Conservation (phyloP, 2,797 vertebrate species). For the Discoglossus pictus region DNA sequence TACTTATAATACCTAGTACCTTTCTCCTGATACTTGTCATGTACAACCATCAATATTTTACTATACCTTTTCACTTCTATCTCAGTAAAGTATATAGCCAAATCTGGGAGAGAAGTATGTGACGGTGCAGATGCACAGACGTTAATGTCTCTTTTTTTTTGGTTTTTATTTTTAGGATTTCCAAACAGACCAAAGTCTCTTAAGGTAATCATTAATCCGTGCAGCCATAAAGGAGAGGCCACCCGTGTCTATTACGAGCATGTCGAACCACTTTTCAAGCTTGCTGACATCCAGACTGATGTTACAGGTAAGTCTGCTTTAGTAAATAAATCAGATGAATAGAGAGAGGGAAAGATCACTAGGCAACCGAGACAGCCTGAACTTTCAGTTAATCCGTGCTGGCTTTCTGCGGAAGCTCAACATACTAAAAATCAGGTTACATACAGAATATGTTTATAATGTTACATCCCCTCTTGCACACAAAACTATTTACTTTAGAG, state of each 20-base stretch:
- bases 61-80: no score
- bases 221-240: slow-evolving; percentile 89
- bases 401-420: slow-evolving; percentile 40
- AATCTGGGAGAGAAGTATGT: no score
- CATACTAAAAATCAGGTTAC: slow-evolving; percentile 51
- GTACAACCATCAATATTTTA: no score
- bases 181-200: slow-evolving; percentile 79
- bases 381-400: slow-evolving; percentile 46
- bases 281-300: slow-evolving; percentile 85
- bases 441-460: slow-evolving; percentile 31
- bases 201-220: slow-evolving; percentile 91
- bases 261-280: slow-evolving; percentile 90
- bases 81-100: neutral
- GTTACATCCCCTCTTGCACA: slow-evolving; percentile 1
- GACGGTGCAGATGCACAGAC: neutral
- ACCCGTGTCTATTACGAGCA: slow-evolving; percentile 81
- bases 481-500: slow-evolving; percentile 5
- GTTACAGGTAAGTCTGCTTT: slow-evolving; percentile 75
- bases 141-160: slow-evolving; percentile 23
- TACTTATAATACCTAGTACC: no score
- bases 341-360: slow-evolving; percentile 32
- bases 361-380: slow-evolving; percentile 32
- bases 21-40: no score
- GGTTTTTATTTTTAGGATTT: slow-evolving; percentile 72
- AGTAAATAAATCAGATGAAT: slow-evolving; percentile 43